phyloP scores from a whole-genome alignment of 2,113 vertebrate genomes.

The Nannobrachium achirus region DNA sequence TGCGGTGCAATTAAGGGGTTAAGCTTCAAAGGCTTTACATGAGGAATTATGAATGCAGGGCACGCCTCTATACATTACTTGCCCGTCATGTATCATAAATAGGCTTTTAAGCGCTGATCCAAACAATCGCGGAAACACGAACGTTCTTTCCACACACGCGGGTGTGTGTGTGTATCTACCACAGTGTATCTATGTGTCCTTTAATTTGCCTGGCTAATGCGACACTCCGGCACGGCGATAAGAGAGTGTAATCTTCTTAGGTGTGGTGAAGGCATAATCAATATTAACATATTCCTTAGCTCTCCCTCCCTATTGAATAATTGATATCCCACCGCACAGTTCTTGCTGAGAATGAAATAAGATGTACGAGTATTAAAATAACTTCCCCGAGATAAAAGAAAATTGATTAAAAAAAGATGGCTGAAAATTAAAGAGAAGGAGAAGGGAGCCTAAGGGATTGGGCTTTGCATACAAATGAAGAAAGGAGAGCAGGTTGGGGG shows the following conservation, averaged over 20 bases:
- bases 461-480: conserved; percentile 80
- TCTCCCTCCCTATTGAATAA: conserved; percentile 80
- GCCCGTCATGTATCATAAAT: conserved; percentile 52
- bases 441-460: conserved; percentile 73
- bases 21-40: conserved; percentile 52
- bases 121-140: conserved; percentile 58
- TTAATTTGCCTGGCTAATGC: conserved; percentile 73
- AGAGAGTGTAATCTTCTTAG: conserved; percentile 81
- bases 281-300: conserved; percentile 82
- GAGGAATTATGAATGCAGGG: conserved; percentile 47
- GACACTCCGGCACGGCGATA: conserved; percentile 71
- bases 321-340: conserved; percentile 77
- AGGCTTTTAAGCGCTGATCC: conserved; percentile 66
- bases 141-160: conserved; percentile 47
- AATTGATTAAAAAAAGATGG: conserved; percentile 84
- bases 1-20: conserved; percentile 51
- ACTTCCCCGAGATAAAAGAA: conserved; percentile 83
- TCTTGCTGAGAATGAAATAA: conserved; percentile 82
- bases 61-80: conserved; percentile 23
- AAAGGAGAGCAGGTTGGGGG: conserved; percentile 51
- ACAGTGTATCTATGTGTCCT: conserved; percentile 66
- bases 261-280: conserved; percentile 81
- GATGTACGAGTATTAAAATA: conserved; percentile 83
- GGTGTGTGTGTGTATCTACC: conserved; percentile 47
- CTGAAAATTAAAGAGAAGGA: conserved; percentile 81